A percentile compares a stretch with the other conserved stretches of the same genome.
These are phyloP conservation scores for Drosophila monieri DNA, from an alignment of 2,888 invertebrate species.

Conservation along the genomic window DNA sequence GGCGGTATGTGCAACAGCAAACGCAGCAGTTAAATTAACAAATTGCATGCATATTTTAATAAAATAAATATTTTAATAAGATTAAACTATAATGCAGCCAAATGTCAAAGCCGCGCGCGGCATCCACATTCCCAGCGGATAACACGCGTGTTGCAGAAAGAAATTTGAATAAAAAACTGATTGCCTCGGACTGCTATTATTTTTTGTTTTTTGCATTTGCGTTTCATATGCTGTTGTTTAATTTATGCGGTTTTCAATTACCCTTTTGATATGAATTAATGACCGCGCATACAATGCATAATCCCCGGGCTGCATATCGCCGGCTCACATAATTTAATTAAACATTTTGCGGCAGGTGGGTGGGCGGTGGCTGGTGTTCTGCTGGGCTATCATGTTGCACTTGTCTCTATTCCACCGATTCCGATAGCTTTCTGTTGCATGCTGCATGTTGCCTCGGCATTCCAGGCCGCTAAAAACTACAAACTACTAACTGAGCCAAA, in stretches of 20 bases:
- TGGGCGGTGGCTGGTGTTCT: slow-evolving; percentile 2
- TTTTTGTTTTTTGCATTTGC: slow-evolving; percentile 21
- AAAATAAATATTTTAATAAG: slow-evolving; percentile 80
- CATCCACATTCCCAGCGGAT: slow-evolving; percentile 64
- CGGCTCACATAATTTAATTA: slow-evolving; percentile 63
- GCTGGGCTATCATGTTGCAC: slow-evolving; percentile 30
- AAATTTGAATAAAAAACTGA: slow-evolving; percentile 47
- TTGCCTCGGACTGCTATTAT: slow-evolving; percentile 11
- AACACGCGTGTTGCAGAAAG: slow-evolving; percentile 29
- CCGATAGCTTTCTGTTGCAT: slow-evolving; percentile 51
- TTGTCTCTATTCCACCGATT: slow-evolving; percentile 15
- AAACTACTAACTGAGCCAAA: slow-evolving; percentile 40
- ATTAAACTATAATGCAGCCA: slow-evolving; percentile 80
- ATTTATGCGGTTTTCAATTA: slow-evolving; percentile 80
- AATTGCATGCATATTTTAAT: slow-evolving; percentile 80
- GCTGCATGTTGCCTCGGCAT: slow-evolving; percentile 51
- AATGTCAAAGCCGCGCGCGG: slow-evolving; percentile 65
- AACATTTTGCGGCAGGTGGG: slow-evolving; percentile 39
- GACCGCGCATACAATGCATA: slow-evolving; percentile 51
- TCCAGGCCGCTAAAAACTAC: slow-evolving; percentile 43
- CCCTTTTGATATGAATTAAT: slow-evolving; percentile 77
- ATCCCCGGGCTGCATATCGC: slow-evolving; percentile 35
- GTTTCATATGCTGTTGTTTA: slow-evolving; percentile 47
- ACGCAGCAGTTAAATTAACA: slow-evolving; percentile 80
- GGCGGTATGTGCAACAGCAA: slow-evolving; percentile 53